Evolutionary conservation across 1,140 invertebrate species (phyloP), one percentile per base, ranked within the genome.

Genomic region (Matsumurasca onukii): DNA sequence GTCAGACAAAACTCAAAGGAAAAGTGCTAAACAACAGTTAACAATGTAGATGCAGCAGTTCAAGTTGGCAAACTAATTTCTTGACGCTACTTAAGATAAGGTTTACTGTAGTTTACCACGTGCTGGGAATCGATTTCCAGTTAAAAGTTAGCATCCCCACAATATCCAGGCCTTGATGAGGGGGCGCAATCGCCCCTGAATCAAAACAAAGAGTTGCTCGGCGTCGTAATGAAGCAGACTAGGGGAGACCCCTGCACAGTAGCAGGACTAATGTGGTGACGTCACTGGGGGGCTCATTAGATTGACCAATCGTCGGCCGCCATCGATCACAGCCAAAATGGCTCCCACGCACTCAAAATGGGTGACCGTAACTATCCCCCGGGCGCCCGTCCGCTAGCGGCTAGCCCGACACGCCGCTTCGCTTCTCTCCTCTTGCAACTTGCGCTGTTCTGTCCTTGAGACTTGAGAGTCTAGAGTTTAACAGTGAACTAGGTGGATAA

Each of bases 141-240:
- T 59, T 59, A 59, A 59, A 59, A 59, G 22, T 59, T 59, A 17
- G 34, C 34, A 17, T 9, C 34, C 5, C 34, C 34, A 17, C 34
- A 5, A 9, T 17, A 5, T 17, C 5, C 34, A 9, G 24, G 3
- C 55, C 55, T 27, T 3, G 24, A 27, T 17, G 3, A 3, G 25
- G 55, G 55, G 55, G 2, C 15, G 55, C 55, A 27, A 59, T 59
- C 55, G 22, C 55, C 55, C 49, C 55, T 13, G 55, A 59, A 59
- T 59, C 55, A 59, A 59, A 59, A 59, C 55, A 59, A 59, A 59
- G 55, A 59, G 55, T 59, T 59, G n/a, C n/a, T n/a, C n/a, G 25
- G 15, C 24, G 55, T 39, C 55, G 15, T 59, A 59, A 59, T 59
- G 55, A 59, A 39, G 34, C 34, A 39, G 34, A n/a, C n/a, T n/a